These are phyloP conservation scores for Apoda limacodes DNA, from an alignment of 2,888 invertebrate genomes.

Conservation along the genomic window DNA sequence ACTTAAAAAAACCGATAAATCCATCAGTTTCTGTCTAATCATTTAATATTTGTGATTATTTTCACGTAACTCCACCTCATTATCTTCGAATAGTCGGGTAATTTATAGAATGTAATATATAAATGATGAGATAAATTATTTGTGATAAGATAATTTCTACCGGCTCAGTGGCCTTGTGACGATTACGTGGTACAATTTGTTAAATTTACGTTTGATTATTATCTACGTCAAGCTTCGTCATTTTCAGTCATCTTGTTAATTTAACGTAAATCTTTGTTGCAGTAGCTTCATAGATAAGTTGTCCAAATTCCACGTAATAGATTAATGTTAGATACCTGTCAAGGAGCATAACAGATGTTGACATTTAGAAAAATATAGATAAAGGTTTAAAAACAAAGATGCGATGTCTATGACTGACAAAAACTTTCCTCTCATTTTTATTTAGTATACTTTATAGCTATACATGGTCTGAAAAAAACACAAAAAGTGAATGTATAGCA, in stretches of 20 bases:
- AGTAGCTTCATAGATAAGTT: too few species aligned
- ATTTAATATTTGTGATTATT: conserved; percentile 11
- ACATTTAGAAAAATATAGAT: too few species aligned
- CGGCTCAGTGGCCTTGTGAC: conserved; percentile 27
- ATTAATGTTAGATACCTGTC: too few species aligned
- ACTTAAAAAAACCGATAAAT: conserved; percentile 5
- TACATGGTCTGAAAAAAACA: conserved; percentile 2
- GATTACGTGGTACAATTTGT: conserved; percentile 24
- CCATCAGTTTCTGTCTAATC: conserved; percentile 15
- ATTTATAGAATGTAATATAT: too few species aligned
- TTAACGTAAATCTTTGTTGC: too few species aligned
- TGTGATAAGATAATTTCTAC: conserved; percentile 35
- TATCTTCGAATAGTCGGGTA: conserved; percentile 30
- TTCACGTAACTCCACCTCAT: conserved; percentile 22
- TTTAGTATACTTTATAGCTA: not conserved
- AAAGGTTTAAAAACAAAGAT: conserved; percentile 6
- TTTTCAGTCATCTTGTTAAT: too few species aligned
- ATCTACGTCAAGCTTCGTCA: conserved; percentile 25
- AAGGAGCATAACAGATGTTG: too few species aligned
- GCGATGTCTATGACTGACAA: conserved; percentile 3
- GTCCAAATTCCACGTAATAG: too few species aligned
- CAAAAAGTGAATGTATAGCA: conserved; percentile 19
- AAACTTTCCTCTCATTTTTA: not conserved
- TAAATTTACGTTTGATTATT: conserved; percentile 26
- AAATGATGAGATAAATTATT: too few species aligned